Evolutionary conservation across 2,113 vertebrate genomes (phyloP).

Genomic region (Todiramphus saurophagus): DNA sequence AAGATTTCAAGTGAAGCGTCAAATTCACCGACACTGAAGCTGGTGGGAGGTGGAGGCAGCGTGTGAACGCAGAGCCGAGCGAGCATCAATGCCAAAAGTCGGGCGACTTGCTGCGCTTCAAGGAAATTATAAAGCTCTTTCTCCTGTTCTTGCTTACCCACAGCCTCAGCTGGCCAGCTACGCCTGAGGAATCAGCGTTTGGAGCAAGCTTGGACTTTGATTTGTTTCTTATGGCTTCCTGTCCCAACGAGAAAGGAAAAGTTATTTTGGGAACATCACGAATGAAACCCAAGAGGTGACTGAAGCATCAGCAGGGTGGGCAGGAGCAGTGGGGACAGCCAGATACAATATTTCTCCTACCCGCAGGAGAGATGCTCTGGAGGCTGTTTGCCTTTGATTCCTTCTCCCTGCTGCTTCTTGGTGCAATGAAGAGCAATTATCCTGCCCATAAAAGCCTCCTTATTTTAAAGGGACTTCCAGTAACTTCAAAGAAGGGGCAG

Average conservation of each 20-base stretch:
- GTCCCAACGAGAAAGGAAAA: not conserved
- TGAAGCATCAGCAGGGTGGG: not conserved
- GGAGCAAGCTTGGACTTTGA: not conserved
- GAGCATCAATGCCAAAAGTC: rapidly evolving
- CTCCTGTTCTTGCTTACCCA: not conserved
- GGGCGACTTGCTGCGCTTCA: not conserved
- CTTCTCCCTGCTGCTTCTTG: not conserved
- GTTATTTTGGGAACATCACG: not conserved
- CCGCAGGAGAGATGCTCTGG: not conserved
- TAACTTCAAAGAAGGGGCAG: not conserved
- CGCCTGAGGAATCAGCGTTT: not conserved
- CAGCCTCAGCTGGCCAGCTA: not conserved
- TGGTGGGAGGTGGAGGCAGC: not conserved
- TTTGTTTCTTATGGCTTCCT: not conserved
- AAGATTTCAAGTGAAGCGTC: not conserved
- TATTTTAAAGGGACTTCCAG: not conserved
- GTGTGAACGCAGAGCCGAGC: rapidly evolving
- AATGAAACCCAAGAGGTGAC: not conserved
- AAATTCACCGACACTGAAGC: rapidly evolving
- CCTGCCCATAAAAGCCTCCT: not conserved
- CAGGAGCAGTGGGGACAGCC: not conserved
- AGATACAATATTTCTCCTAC: not conserved
- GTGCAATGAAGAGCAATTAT: not conserved
- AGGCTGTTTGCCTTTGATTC: not conserved
- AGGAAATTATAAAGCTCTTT: not conserved